These are phyloP conservation scores for Zelostemma sp. DNA, from an alignment of 1,140 invertebrate genomes.

Conservation along the genomic window DNA sequence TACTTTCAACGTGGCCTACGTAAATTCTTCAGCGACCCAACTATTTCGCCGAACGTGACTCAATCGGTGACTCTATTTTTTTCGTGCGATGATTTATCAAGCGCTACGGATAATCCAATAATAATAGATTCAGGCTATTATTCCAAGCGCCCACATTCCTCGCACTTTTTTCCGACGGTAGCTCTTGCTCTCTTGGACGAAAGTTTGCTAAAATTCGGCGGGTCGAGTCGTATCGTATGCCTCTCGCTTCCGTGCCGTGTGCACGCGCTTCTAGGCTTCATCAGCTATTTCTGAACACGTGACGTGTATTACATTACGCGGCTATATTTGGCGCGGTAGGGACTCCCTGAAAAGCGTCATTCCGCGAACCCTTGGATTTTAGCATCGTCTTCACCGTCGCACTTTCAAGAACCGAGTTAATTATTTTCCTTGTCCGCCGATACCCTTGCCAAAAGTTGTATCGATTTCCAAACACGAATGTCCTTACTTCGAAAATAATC, in stretches of 20 bases:
- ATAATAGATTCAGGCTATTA: neutral
- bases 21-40: neutral
- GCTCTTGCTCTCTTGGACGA: neutral
- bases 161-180: neutral
- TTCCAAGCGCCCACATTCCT: neutral
- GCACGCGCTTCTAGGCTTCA: constrained; percentile 61
- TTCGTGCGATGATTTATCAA: neutral
- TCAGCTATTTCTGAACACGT: constrained; percentile 66
- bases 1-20: neutral
- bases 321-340: constrained; percentile 65
- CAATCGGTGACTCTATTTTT: neutral
- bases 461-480: constrained; percentile 5
- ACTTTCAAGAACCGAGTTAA: neutral
- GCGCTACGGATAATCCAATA: constrained; percentile 3
- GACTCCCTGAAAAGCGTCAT: constrained; percentile 46
- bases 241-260: constrained; percentile 60
- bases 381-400: neutral
- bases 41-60: neutral
- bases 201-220: constrained; percentile 14
- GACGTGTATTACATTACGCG: constrained; percentile 68
- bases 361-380: constrained; percentile 27
- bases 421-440: neutral
- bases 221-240: constrained; percentile 18
- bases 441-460: neutral
- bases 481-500: neutral